These are phyloP conservation scores for Grammomys surdaster DNA, from an alignment of 2,113 vertebrate genomes.

Conservation along the genomic window DNA sequence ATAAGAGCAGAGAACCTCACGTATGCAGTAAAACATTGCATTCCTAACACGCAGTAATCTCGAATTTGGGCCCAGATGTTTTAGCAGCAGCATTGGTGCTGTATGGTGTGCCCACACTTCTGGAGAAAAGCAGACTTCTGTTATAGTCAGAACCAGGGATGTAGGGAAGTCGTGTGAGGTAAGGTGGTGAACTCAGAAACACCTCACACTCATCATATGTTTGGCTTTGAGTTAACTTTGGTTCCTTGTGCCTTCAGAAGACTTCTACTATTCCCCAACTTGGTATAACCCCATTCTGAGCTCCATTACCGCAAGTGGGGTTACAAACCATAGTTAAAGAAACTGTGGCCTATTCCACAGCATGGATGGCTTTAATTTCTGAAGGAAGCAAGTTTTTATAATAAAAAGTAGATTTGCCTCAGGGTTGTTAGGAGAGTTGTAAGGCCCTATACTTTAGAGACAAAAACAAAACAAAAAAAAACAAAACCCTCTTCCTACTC, in stretches of 20 bases:
- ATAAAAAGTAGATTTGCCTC: neutral
- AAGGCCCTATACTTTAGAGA: neutral
- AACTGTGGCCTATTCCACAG: neutral
- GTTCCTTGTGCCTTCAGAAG: neutral
- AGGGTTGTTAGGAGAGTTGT: neutral
- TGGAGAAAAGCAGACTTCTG: neutral
- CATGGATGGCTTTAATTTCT: neutral
- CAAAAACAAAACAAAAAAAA: neutral
- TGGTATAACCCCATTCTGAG: neutral
- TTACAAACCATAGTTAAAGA: neutral
- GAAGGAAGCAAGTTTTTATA: neutral
- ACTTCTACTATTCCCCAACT: neutral
- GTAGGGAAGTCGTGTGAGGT: neutral
- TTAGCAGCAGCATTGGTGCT: neutral
- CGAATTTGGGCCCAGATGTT: neutral
- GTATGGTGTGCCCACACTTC: neutral
- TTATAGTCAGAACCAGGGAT: neutral
- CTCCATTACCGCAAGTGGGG: neutral
- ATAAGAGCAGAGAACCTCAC: neutral
- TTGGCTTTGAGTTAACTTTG: neutral
- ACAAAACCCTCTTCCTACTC: fast-evolving
- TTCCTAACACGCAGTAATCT: neutral
- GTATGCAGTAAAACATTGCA: neutral
- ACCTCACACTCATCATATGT: neutral
- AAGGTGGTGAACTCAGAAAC: neutral